Conservation (phyloP, 1,140 invertebrate species). For the Diorhabda sublineata region DNA sequence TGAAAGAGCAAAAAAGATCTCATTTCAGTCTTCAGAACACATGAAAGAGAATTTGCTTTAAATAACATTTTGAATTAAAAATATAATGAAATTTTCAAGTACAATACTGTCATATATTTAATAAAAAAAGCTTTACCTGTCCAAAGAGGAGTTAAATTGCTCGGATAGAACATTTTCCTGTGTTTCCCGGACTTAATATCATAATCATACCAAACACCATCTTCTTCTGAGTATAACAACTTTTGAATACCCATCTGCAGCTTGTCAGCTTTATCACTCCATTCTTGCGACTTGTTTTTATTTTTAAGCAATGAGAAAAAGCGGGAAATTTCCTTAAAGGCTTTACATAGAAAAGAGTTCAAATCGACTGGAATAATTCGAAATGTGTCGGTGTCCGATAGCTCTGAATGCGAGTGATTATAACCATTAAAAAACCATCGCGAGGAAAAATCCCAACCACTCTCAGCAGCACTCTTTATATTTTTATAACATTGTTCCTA, state of each 20-base stretch:
- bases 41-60: too few relatives aligned
- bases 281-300: constrained; percentile 42
- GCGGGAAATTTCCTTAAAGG: constrained; percentile 54
- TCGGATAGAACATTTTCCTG: constrained; percentile 58
- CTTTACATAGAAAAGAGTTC: constrained; percentile 71
- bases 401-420: constrained; percentile 49
- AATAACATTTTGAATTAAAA: too few relatives aligned
- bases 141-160: constrained; percentile 69
- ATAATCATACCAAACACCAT: constrained; percentile 70
- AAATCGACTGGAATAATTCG: constrained; percentile 79
- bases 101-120: too few relatives aligned
- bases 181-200: constrained; percentile 46
- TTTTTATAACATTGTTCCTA: constrained; percentile 44
- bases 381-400: constrained; percentile 57
- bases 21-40: too few relatives aligned
- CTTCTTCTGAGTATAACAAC: constrained; percentile 57
- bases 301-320: constrained; percentile 54
- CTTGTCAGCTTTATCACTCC: constrained; percentile 32
- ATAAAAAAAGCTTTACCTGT: constrained; percentile 41
- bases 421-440: constrained; percentile 68
- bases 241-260: constrained; percentile 43
- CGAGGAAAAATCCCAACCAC: constrained; percentile 83
- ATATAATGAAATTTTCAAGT: too few relatives aligned
- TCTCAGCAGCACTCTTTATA: constrained; percentile 75
- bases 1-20: too few relatives aligned